Base-by-base conservation (phyloP, 2,888 invertebrate genomes). In the Spilosoma lubricipeda region DNA sequence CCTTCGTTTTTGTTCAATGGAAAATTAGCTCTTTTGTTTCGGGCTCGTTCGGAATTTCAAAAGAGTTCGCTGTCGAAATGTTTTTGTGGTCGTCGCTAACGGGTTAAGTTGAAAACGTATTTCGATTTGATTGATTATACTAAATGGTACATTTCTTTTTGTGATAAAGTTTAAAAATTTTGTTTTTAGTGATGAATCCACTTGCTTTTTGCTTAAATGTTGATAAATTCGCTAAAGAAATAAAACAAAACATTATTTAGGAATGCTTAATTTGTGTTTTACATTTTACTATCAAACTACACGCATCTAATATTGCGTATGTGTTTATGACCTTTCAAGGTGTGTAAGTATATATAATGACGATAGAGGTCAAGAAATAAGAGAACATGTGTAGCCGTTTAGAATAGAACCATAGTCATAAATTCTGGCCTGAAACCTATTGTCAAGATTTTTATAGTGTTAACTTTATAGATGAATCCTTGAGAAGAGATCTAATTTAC, bases 1-100 rank as follows among this genome's bases (percentile, higher is more conserved):
- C 78, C 71, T 78, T 69, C 71, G 78, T 85, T 88, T 85, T 82
- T 82, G 78, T 83, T 82, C 82, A 82, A 83, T 84, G 87, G 87
- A 91, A 90, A 91, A 92, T 91, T 90, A 89, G 89, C 86, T 82
- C 89, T 84, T 88, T 91, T 91, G 90, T 91, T 88, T 87, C 74
- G 77, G 75, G 65, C 64, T 72, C 69, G 75, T 84, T 80, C 63
- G 80, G 71, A 82, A 84, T 84, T 89, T 86, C 82, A 87, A 91
- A 90, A 86, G 88, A 84, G 84, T 88, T 87, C 79, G 83, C 76
- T 78, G 82, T 69, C 68, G 72, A 84, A 84, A 80, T 79, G 82
- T 79, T 84, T 85, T 82, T 85, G 84, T 72, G 84, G 80, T 78
- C 70, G 76, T 74, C 48, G 75, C 67, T 74, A 72, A 77, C 77